Base-by-base conservation (phyloP, 2,113 vertebrate species). In the Triplophysa siluroides region DNA sequence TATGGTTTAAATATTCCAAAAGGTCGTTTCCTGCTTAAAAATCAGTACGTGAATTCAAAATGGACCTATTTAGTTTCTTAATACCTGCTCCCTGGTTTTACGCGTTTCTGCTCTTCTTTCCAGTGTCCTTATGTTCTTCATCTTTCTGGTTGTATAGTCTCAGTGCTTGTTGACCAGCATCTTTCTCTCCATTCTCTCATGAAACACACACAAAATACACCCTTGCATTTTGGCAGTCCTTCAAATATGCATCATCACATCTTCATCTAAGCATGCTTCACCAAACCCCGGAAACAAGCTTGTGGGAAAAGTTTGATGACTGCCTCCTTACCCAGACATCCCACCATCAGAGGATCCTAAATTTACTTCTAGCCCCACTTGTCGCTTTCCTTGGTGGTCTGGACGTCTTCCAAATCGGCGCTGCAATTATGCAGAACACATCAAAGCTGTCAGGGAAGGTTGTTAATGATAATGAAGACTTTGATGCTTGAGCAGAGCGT, bases 361-460 rank as follows among this genome's bases (percentile, higher is more conserved):
- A 60, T 73, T 81, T 50, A 45, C 33, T 66, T 70, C 33, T 43
- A 78, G 54, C 43, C 54, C 38, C 52, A 41, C 52, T 58, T 58
- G 52, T 73, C 11, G 58, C 70, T 79, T 84, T 52, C 24, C 66
- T 83, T 67, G 61, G 65, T 67, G 23, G 76, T 79, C 78, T 86
- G 82, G 62, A 50, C 73, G 83, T 80, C 65, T 82, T 84, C 78
- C 73, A 82, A 23, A 69, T 76, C 29, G 66, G 65, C 21, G 58
- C 82, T 68, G 78, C 80, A 90, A 89, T 90, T 86, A 88, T 65
- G 70, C 88, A 89, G 89, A 90, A 88, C 74, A 64, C 81, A 71
- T 83, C 77, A 64, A 33, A 83, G 88, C 86, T 88, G 85, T 61
- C 68, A 87, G 83, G 80, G 80, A 88, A 81, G 67, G 47, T 47